Evolutionary conservation across 2,113 vertebrate species (phyloP).

Genomic region (Paradoxurus hermaphroditus): DNA sequence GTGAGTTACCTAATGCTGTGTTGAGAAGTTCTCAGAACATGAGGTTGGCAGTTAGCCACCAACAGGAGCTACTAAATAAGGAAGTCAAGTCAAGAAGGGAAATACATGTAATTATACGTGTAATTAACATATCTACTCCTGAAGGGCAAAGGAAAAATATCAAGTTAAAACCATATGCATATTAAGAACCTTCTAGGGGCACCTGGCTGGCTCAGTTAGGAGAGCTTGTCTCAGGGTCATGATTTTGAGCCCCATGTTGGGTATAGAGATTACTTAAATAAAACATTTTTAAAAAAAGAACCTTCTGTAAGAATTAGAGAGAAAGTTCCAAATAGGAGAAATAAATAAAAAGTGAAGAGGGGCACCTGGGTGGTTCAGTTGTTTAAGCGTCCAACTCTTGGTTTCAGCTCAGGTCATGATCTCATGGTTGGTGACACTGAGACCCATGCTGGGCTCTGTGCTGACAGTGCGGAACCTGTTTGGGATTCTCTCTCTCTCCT

Average conservation of each 20-base stretch:
- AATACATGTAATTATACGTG: not conserved
- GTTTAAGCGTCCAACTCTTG: too few relatives aligned
- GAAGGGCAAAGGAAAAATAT: not conserved
- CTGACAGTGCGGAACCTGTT: too few relatives aligned
- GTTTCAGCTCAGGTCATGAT: too few relatives aligned
- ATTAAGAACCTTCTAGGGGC: not conserved
- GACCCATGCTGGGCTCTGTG: too few relatives aligned
- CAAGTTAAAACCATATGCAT: not conserved
- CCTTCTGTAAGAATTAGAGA: not conserved
- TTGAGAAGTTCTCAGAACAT: not conserved
- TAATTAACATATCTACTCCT: not conserved
- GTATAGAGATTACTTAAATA: too few relatives aligned
- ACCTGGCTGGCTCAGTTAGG: too few relatives aligned
- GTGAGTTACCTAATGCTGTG: not conserved
- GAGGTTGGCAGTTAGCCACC: not conserved
- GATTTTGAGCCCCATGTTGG: too few relatives aligned
- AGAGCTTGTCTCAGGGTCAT: too few relatives aligned
- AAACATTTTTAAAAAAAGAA: not conserved
- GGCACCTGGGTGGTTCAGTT: too few relatives aligned
- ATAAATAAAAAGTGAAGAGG: not conserved
- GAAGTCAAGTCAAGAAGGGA: not conserved
- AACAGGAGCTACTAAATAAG: not conserved
- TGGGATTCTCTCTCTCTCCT: too few relatives aligned
- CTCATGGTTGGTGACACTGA: too few relatives aligned
- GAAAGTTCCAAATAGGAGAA: not conserved